phyloP scores from a whole-genome alignment of 1,140 invertebrate genomes.

The Pseudomyrmex gracilis region DNA sequence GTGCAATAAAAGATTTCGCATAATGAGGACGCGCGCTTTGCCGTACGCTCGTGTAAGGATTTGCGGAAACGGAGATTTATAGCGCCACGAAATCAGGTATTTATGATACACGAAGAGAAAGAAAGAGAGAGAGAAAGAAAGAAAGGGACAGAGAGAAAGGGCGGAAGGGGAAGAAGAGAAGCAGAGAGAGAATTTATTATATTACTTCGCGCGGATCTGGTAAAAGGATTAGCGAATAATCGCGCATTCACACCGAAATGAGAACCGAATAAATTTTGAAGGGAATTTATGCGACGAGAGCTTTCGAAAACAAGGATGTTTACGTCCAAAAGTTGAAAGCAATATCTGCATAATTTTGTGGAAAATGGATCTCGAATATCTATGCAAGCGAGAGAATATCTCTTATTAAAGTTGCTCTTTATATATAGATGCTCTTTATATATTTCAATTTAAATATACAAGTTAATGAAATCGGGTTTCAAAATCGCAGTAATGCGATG shows the following conservation, averaged over 20 bases:
- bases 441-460: no score
- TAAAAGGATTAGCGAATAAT: slow-evolving; percentile 1
- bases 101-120: neutral
- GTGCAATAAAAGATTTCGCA: slow-evolving; percentile 28
- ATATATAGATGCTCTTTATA: no score
- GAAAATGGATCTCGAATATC: slow-evolving; percentile 25
- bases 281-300: slow-evolving; percentile 24
- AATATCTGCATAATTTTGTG: neutral
- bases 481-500: neutral
- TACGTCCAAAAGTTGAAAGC: neutral
- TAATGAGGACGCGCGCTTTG: slow-evolving; percentile 16
- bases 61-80: slow-evolving; percentile 20
- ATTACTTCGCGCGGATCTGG: neutral
- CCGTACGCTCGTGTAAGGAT: neutral
- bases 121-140: no score
- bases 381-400: no score
- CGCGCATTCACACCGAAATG: neutral
- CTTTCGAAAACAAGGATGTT: slow-evolving; percentile 39
- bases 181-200: neutral
- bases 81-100: slow-evolving; percentile 14
- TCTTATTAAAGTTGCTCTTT: neutral
- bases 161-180: no score
- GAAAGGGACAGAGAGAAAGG: no score
- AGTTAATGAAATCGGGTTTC: neutral
- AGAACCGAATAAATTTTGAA: neutral